phyloP scores from a whole-genome alignment of 2,797 vertebrate genomes.

The Sciaenops ocellatus region DNA sequence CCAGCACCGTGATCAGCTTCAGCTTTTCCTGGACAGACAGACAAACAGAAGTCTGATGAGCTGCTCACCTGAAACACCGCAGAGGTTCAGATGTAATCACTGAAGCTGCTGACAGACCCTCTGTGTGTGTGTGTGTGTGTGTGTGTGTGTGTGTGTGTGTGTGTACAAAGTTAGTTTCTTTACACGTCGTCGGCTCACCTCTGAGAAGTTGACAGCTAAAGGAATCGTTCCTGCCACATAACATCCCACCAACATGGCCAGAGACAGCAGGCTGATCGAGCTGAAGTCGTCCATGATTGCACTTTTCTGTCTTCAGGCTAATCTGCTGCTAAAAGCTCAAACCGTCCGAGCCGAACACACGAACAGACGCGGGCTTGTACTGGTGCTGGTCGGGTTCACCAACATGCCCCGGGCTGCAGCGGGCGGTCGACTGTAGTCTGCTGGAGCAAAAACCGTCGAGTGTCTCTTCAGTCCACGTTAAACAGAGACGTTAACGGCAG shows the following conservation, averaged over 20 bases:
- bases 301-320: slow-evolving; percentile 45
- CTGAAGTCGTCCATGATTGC: slow-evolving; percentile 94
- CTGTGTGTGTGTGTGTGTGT: no score
- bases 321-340: slow-evolving; percentile 42
- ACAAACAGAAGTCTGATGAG: not conserved
- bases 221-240: slow-evolving; percentile 98
- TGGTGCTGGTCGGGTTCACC: not conserved
- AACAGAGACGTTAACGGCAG: slow-evolving; percentile 18
- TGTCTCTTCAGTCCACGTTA: slow-evolving; percentile 43
- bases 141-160: no score
- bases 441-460: no score
- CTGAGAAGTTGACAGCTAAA: slow-evolving; percentile 97
- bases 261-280: slow-evolving; percentile 94
- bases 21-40: slow-evolving; percentile 89
- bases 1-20: slow-evolving; percentile 96
- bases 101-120: not conserved
- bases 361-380: not conserved
- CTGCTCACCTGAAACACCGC: not conserved
- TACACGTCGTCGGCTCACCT: no score
- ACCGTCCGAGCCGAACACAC: slow-evolving; percentile 37
- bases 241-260: slow-evolving; percentile 97
- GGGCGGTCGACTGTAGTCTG: fast-evolving
- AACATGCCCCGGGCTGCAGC: slow-evolving; percentile 39
- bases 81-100: not conserved
- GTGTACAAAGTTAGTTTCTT: no score